Conservation (phyloP, 1,140 invertebrate species). For the Coenobita brevimanus region DNA sequence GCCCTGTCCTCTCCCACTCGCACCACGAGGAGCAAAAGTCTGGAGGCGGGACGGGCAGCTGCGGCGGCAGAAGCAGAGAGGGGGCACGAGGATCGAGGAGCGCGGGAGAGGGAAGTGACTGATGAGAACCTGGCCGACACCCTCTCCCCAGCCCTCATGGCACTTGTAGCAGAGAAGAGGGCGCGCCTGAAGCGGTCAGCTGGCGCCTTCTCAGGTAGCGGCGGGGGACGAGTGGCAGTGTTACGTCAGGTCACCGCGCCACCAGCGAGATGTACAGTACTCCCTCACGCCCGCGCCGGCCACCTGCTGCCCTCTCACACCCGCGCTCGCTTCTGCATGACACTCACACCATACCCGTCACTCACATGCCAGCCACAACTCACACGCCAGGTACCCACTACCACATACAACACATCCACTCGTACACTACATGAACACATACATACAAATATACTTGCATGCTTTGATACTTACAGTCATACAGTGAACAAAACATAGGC, state of each 20-base stretch:
- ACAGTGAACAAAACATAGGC: too few species aligned
- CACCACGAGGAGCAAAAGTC: constrained; percentile 63
- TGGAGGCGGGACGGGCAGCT: constrained; percentile 66
- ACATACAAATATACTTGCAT: too few species aligned
- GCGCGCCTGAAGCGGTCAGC: constrained; percentile 67
- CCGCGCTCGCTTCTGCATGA: background rate
- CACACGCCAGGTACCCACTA: constrained; percentile 8
- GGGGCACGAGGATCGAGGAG: constrained; percentile 43
- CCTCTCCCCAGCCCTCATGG: constrained; percentile 65
- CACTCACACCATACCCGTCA: constrained; percentile 19
- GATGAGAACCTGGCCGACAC: constrained; percentile 32
- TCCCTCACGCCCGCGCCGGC: constrained; percentile 27
- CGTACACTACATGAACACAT: background rate
- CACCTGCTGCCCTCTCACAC: constrained; percentile 53
- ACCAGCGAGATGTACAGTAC: constrained; percentile 70
- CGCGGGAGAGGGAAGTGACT: constrained; percentile 1
- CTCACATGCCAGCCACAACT: background rate
- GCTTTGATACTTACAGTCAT: too few species aligned
- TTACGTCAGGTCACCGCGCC: constrained; percentile 66
- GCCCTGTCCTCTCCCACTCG: constrained; percentile 67
- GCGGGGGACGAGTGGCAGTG: constrained; percentile 59
- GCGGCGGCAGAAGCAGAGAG: constrained; percentile 42
- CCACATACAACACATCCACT: background rate
- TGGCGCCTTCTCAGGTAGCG: constrained; percentile 69
- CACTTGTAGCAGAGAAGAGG: constrained; percentile 67